Conservation (phyloP, 2,113 vertebrate genomes). For the Orcinus orca region DNA sequence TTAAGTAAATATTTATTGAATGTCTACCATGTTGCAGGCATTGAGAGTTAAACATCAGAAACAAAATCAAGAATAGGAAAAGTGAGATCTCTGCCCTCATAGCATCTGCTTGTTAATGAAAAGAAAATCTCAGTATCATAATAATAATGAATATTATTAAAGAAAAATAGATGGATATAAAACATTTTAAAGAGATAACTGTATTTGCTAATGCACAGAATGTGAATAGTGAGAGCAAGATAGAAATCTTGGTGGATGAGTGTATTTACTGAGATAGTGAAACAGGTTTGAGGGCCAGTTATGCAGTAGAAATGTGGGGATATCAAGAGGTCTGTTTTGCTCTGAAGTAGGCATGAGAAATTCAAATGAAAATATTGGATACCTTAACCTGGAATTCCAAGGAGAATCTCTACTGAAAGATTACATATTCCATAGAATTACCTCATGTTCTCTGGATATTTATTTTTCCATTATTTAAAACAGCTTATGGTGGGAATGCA, state of each 20-base stretch:
- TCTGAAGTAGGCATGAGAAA: background rate
- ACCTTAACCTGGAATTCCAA: background rate
- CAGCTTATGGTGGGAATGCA: background rate
- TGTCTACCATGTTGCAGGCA: background rate
- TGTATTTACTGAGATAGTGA: background rate
- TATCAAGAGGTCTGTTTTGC: background rate
- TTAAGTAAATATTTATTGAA: background rate
- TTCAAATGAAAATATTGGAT: background rate
- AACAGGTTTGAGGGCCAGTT: background rate
- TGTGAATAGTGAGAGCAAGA: background rate
- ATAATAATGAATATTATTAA: background rate
- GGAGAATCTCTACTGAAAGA: background rate
- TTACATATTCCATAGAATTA: background rate
- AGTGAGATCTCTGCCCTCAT: background rate
- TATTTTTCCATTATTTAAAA: background rate
- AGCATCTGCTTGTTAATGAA: background rate
- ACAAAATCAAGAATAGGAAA: background rate
- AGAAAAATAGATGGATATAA: background rate
- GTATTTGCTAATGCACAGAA: background rate
- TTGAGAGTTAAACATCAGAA: background rate
- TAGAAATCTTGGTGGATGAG: background rate
- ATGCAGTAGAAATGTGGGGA: background rate
- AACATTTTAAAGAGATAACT: background rate
- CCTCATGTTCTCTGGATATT: background rate
- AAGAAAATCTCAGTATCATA: background rate